A percentile compares a stretch with the other conserved stretches of the same genome.
Evolutionary conservation across 2,888 invertebrate species (phyloP).

Genomic region (Keiferia lycopersicella): DNA sequence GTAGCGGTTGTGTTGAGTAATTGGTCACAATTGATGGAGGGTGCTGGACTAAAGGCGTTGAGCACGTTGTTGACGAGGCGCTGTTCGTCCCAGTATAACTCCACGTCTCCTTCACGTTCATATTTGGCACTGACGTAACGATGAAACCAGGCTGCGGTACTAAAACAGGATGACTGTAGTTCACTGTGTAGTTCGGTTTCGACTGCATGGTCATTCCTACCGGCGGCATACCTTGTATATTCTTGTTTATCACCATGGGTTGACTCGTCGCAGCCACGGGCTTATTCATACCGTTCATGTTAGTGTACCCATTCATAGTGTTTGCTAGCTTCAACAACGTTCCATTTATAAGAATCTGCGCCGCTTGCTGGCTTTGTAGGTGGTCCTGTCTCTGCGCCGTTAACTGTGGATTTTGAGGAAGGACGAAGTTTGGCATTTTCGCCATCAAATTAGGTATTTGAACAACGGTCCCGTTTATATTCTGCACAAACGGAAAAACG

Average conservation of each 20-base stretch:
- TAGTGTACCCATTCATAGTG: conserved; percentile 62
- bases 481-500: conserved; percentile 83
- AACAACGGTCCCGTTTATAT: conserved; percentile 80
- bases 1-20: conserved; percentile 61
- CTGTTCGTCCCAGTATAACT: conserved; percentile 62
- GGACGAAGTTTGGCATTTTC: conserved; percentile 78
- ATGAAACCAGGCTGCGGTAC: conserved; percentile 76
- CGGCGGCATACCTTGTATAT: conserved; percentile 66
- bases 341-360: conserved; percentile 76
- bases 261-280: conserved; percentile 63
- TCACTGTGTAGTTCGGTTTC: conserved; percentile 78
- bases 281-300: conserved; percentile 65
- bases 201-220: conserved; percentile 75
- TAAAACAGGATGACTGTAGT: conserved; percentile 74
- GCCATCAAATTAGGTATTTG: conserved; percentile 83
- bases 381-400: conserved; percentile 66
- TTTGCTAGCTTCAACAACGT: conserved; percentile 74
- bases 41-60: conserved; percentile 65
- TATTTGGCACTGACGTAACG: conserved; percentile 79
- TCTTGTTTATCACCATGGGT: conserved; percentile 70
- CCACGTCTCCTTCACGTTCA: conserved; percentile 76
- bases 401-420: conserved; percentile 66
- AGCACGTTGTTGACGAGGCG: conserved; percentile 60
- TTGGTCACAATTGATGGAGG: conserved; percentile 64
- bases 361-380: conserved; percentile 68